These are phyloP conservation scores for Rhinoderma darwinii DNA, from an alignment of 2,113 vertebrate genomes.

Conservation along the genomic window DNA sequence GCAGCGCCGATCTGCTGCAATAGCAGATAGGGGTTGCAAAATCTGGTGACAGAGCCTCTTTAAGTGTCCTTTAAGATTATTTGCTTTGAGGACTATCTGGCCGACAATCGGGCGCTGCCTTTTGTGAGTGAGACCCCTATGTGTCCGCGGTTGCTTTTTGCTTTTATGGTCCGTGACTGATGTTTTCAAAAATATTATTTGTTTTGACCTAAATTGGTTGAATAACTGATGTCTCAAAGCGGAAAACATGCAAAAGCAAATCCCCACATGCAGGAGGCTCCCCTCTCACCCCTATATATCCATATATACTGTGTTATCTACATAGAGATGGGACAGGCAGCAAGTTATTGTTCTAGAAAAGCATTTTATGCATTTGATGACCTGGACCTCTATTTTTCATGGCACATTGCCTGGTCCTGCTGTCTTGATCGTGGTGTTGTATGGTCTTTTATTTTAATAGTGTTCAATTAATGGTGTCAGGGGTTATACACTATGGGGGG, in stretches of 20 bases:
- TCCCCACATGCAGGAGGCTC: background rate
- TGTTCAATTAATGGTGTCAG: background rate
- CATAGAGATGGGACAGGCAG: background rate
- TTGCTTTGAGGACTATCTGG: too few species aligned
- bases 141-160: background rate
- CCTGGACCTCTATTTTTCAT: background rate
- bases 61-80: too few species aligned
- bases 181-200: background rate
- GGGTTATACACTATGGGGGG: background rate
- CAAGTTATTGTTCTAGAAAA: background rate
- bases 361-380: background rate
- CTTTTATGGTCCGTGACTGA: slow-evolving; percentile 9
- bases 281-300: background rate
- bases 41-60: too few species aligned
- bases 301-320: background rate
- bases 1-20: too few species aligned
- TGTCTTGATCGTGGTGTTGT: background rate
- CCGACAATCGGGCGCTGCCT: too few species aligned
- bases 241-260: background rate
- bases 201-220: background rate
- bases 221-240: background rate
- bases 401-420: background rate
- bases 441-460: background rate
- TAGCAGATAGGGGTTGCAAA: too few species aligned
- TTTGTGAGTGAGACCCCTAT: background rate